phyloP scores from a whole-genome alignment of 2,888 invertebrate species.

The Nymphalis urticae region DNA sequence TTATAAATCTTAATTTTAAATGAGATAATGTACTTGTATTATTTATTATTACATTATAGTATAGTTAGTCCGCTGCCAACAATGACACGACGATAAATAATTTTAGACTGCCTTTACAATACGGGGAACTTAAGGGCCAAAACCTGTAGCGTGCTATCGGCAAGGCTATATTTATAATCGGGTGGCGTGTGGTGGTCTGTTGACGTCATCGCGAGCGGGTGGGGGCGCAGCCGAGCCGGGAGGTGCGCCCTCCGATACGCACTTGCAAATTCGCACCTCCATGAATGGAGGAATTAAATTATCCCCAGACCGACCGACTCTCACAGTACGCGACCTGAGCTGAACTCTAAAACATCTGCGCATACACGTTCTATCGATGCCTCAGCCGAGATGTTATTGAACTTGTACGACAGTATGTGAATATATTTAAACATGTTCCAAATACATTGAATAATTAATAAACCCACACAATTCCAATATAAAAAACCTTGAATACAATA shows the following conservation, averaged over 20 bases:
- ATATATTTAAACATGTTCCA: conserved; percentile 9
- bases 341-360: conserved; percentile 48
- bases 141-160: conserved; percentile 77
- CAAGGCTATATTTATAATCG: conserved; percentile 77
- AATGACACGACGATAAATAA: conserved; percentile 19
- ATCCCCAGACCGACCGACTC: conserved; percentile 58
- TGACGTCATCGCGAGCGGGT: conserved; percentile 70
- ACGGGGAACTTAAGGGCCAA: conserved; percentile 53
- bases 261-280: conserved; percentile 79
- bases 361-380: conserved; percentile 23
- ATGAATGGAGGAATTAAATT: conserved; percentile 78
- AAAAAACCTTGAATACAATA: conserved; percentile 28
- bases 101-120: conserved; percentile 31
- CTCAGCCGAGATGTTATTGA: conserved; percentile 29
- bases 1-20: neutral
- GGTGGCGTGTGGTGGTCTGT: conserved; percentile 68
- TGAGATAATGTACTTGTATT: no score
- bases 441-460: conserved; percentile 20
- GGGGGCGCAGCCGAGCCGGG: conserved; percentile 44
- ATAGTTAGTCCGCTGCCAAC: conserved; percentile 2
- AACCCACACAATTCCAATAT: conserved; percentile 21
- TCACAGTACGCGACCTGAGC: conserved; percentile 64
- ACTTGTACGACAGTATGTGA: conserved; percentile 14
- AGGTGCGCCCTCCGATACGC: conserved; percentile 68
- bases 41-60: neutral